Percentiles rank a stretch among this genome's conserved stretches.
Conservation (phyloP, 1,140 invertebrate species). For the Drosophila elegans region DNA sequence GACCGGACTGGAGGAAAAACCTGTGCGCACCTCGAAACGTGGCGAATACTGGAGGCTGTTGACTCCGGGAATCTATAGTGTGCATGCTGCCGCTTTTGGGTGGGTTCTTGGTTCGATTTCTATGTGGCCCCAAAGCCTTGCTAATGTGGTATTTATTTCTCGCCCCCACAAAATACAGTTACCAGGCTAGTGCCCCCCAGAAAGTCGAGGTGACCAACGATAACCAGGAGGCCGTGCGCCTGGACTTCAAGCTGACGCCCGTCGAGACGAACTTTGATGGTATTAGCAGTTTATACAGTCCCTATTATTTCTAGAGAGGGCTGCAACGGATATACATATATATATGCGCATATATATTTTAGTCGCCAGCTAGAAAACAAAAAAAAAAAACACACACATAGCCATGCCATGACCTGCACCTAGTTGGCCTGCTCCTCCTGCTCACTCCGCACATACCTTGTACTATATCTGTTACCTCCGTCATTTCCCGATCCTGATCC, state of each 20-base stretch:
- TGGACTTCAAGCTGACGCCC: slow-evolving; percentile 82
- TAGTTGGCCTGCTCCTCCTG: slow-evolving; percentile 29
- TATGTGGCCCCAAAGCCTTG: too few species aligned
- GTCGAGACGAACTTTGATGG: slow-evolving; percentile 79
- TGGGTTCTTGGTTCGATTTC: slow-evolving; percentile 78
- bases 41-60: slow-evolving; percentile 96
- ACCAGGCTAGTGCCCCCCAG: slow-evolving; percentile 68
- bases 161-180: slow-evolving; percentile 45
- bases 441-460: slow-evolving; percentile 24
- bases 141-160: not conserved
- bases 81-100: slow-evolving; percentile 91
- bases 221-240: slow-evolving; percentile 68
- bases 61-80: slow-evolving; percentile 91
- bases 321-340: slow-evolving; percentile 13
- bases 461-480: slow-evolving; percentile 24
- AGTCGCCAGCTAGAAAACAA: slow-evolving; percentile 14
- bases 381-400: not conserved
- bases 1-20: slow-evolving; percentile 89
- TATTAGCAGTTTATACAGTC: slow-evolving; percentile 84
- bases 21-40: slow-evolving; percentile 89
- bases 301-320: slow-evolving; percentile 76
- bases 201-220: slow-evolving; percentile 76
- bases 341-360: slow-evolving; percentile 22
- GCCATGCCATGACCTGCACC: slow-evolving; percentile 35
- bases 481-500: slow-evolving; percentile 5